Evolutionary conservation across 2,797 vertebrate species (phyloP).

Genomic region (Apogon hyalosoma): DNA sequence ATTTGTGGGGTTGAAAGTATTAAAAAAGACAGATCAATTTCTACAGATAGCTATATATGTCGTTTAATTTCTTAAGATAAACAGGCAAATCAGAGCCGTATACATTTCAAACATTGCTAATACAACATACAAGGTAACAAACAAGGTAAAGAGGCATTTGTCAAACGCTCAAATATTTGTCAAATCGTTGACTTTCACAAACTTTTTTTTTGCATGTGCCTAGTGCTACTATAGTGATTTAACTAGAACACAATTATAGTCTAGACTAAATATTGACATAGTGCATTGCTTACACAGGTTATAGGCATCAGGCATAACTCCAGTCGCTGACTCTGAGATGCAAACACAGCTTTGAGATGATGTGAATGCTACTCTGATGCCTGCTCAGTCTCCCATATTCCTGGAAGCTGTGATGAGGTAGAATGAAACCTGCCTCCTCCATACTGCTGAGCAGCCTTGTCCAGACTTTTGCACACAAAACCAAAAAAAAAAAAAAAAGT

Average conservation of each 20-base stretch:
- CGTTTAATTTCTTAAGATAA: constrained; percentile 71
- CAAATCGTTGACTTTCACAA: background rate
- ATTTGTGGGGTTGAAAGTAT: background rate
- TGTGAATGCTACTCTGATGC: constrained; percentile 49
- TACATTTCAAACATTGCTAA: constrained; percentile 56
- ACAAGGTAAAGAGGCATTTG: constrained; percentile 36
- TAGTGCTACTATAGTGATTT: constrained; percentile 35
- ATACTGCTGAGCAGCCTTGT: constrained; percentile 58
- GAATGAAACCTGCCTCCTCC: constrained; percentile 70
- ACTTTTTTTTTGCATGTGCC: constrained; percentile 26
- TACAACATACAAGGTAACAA: constrained; percentile 54
- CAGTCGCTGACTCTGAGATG: background rate
- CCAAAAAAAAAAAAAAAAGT: constrained; percentile 58
- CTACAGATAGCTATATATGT: constrained; percentile 14
- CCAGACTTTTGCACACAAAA: constrained; percentile 58
- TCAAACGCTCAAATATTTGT: constrained; percentile 26
- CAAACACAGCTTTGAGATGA: constrained; percentile 11
- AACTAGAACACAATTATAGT: constrained; percentile 41
- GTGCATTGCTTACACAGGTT: constrained; percentile 64
- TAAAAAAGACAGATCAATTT: constrained; percentile 19
- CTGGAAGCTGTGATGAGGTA: constrained; percentile 78
- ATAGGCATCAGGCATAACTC: constrained; percentile 24
- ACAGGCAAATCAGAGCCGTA: constrained; percentile 42
- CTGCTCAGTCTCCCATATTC: constrained; percentile 30
- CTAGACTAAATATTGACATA: constrained; percentile 52